Percentiles rank a stretch among this genome's conserved stretches.
These are phyloP conservation scores for Dipodomys merriami DNA, from an alignment of 2,113 vertebrate species.

Conservation along the genomic window DNA sequence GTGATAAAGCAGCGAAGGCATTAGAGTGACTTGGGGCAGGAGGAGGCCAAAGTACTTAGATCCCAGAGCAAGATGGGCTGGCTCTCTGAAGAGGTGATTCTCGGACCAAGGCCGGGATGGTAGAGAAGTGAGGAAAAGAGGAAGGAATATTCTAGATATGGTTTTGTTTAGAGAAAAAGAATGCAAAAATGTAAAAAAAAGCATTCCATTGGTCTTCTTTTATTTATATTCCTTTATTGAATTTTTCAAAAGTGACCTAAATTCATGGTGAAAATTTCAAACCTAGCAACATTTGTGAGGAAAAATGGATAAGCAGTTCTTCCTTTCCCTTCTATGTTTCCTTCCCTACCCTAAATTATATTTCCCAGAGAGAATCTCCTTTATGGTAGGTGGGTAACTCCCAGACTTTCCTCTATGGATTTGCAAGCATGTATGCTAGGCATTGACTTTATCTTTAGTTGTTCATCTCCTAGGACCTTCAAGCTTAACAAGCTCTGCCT, in stretches of 20 bases:
- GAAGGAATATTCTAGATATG: conserved; percentile 26
- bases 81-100: neutral
- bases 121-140: neutral
- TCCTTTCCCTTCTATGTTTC: neutral
- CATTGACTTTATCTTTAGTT: conserved; percentile 31
- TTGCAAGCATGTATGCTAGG: conserved; percentile 57
- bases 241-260: conserved; percentile 42
- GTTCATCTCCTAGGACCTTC: neutral
- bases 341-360: neutral
- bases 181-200: conserved; percentile 59
- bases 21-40: neutral
- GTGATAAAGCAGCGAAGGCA: no score
- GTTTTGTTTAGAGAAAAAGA: neutral
- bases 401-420: conserved; percentile 22
- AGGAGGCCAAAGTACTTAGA: neutral
- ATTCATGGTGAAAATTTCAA: conserved; percentile 51
- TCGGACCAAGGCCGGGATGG: neutral
- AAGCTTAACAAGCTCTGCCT: conserved; percentile 4
- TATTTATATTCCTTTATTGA: conserved; percentile 64
- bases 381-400: conserved; percentile 14
- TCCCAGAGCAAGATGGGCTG: neutral
- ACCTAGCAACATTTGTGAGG: conserved; percentile 41
- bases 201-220: conserved; percentile 37
- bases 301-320: conserved; percentile 30
- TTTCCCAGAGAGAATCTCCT: conserved; percentile 37